These are phyloP conservation scores for Hedya salicella DNA, from an alignment of 2,888 invertebrate species.

Conservation along the genomic window DNA sequence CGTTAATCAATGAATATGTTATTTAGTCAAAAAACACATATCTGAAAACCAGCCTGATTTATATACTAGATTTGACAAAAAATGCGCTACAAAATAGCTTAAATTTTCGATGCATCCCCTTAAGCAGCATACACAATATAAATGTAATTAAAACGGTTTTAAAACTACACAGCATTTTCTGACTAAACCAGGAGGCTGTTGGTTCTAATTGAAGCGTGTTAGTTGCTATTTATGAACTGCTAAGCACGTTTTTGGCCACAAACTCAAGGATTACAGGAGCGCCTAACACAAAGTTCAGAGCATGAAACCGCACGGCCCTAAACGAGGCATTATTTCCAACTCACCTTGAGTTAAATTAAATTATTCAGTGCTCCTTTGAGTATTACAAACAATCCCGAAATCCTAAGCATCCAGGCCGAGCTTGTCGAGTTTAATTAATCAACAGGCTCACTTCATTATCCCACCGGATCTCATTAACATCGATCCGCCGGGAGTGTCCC, in stretches of 20 bases:
- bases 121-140: too few species aligned
- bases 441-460: slow-evolving; percentile 42
- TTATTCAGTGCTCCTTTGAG: slow-evolving; percentile 39
- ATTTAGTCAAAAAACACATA: too few species aligned
- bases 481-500: slow-evolving; percentile 29
- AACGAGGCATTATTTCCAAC: slow-evolving; percentile 18
- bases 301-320: slow-evolving; percentile 11
- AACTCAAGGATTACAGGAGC: neutral
- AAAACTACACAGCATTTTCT: neutral
- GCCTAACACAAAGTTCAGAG: slow-evolving; percentile 20
- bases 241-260: neutral
- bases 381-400: slow-evolving; percentile 35
- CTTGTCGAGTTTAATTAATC: slow-evolving; percentile 41
- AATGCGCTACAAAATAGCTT: too few species aligned
- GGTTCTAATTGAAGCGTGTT: neutral
- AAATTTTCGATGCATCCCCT: too few species aligned
- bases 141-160: too few species aligned
- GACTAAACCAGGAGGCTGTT: neutral
- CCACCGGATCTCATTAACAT: slow-evolving; percentile 41
- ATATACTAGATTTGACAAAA: too few species aligned
- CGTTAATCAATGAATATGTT: too few species aligned
- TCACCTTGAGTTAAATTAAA: slow-evolving; percentile 39
- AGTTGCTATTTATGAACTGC: neutral
- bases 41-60: too few species aligned
- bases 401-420: slow-evolving; percentile 31